phyloP scores from a whole-genome alignment of 2,888 invertebrate genomes.

The Diarsia dahlii region DNA sequence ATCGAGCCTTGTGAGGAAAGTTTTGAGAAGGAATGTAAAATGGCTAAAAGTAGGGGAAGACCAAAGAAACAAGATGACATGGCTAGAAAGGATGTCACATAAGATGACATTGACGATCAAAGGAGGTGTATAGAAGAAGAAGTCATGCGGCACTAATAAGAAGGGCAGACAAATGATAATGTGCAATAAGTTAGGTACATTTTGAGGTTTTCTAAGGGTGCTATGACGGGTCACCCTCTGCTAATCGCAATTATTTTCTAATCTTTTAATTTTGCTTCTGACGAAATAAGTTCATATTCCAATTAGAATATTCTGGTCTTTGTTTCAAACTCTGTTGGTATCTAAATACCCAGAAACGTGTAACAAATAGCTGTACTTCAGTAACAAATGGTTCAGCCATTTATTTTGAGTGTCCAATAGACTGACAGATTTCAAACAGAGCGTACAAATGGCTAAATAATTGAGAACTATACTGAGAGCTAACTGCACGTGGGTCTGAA shows the following conservation, averaged over 20 bases:
- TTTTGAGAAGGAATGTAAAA: no score
- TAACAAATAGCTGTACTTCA: background rate
- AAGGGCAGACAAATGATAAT: background rate
- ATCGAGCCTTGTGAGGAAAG: background rate
- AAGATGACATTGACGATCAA: background rate
- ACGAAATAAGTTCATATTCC: background rate
- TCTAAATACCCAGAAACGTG: background rate
- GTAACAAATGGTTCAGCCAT: slow-evolving; percentile 25
- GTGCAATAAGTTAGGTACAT: background rate
- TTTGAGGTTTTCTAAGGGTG: background rate
- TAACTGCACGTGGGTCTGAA: slow-evolving; percentile 23
- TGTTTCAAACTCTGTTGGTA: background rate
- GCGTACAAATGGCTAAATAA: slow-evolving; percentile 28
- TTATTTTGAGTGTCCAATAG: slow-evolving; percentile 21
- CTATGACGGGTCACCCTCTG: background rate
- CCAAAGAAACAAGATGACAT: background rate
- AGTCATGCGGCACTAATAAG: background rate
- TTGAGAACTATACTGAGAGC: background rate
- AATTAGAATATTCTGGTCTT: background rate
- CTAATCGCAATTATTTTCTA: background rate
- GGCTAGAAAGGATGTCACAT: background rate
- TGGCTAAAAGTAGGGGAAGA: background rate
- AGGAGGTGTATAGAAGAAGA: background rate
- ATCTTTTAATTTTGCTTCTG: background rate
- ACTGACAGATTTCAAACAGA: slow-evolving; percentile 51